phyloP scores from a whole-genome alignment of 1,140 invertebrate genomes.

The Aphelenchoides fujianensis region DNA sequence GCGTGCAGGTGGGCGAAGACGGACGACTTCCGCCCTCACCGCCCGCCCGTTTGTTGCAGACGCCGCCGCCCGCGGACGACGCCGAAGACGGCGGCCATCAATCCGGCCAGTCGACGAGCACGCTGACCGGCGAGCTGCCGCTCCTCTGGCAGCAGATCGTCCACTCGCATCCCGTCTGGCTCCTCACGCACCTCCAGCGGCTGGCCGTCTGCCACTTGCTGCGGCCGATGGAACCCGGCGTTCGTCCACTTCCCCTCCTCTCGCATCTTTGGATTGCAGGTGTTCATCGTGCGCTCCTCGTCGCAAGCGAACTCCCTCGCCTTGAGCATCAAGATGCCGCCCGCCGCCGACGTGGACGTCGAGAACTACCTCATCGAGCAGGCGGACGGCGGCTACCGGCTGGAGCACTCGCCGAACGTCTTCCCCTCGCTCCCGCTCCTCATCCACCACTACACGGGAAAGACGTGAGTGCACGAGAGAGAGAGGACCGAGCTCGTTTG shows the following conservation, averaged over 20 bases:
- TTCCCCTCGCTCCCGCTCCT: constrained; percentile 85
- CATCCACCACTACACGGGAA: constrained; percentile 85
- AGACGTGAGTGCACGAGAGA: constrained; percentile 71
- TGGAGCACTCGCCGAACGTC: constrained; percentile 86
- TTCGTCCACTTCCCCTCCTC: too few species aligned
- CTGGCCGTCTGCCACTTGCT: constrained; percentile 85
- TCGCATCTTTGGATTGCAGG: too few species aligned
- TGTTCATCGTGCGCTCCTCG: constrained; percentile 87
- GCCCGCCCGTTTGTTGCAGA: too few species aligned
- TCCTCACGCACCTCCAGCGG: constrained; percentile 84
- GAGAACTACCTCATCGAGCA: constrained; percentile 89
- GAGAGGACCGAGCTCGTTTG: constrained; percentile 38
- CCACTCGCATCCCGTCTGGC: constrained; percentile 88
- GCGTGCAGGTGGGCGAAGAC: too few species aligned
- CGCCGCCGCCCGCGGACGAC: too few species aligned
- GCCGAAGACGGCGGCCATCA: too few species aligned
- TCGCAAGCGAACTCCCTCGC: constrained; percentile 88
- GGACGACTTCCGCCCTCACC: too few species aligned
- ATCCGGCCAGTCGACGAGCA: not conserved
- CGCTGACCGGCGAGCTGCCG: not conserved
- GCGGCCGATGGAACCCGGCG: constrained; percentile 85
- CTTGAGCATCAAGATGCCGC: constrained; percentile 80
- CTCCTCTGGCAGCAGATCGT: constrained; percentile 66
- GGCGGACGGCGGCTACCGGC: constrained; percentile 71
- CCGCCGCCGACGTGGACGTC: constrained; percentile 80